Percentiles rank a stretch among this genome's conserved stretches.
phyloP scores from a whole-genome alignment of 2,113 vertebrate genomes.

The Festucalex cinctus region DNA sequence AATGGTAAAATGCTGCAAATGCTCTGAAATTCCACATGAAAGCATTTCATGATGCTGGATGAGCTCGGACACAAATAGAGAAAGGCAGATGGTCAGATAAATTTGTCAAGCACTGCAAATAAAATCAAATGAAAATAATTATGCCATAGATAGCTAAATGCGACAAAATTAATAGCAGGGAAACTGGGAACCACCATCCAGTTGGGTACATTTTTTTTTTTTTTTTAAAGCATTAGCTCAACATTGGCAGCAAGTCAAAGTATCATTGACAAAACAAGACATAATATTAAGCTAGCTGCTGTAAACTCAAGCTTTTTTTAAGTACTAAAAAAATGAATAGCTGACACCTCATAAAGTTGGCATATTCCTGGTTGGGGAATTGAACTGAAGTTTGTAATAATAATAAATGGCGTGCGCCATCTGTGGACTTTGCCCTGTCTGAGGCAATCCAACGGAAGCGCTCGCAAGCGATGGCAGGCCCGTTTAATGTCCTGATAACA shows the following conservation, averaged over 20 bases:
- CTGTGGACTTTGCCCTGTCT: not conserved
- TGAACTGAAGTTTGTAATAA: conserved; percentile 1
- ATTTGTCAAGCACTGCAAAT: not conserved
- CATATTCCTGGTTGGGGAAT: not conserved
- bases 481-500: not conserved
- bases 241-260: not conserved
- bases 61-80: not conserved
- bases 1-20: too few relatives aligned
- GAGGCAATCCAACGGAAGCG: not conserved
- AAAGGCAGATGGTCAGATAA: not conserved
- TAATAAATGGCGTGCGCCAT: not conserved
- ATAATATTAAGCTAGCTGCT: not conserved
- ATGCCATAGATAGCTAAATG: not conserved
- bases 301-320: not conserved
- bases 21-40: not conserved
- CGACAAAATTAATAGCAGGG: not conserved
- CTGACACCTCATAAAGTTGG: not conserved
- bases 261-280: not conserved
- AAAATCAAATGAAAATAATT: not conserved
- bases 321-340: not conserved
- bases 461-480: not conserved
- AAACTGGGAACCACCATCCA: not conserved
- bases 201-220: not conserved
- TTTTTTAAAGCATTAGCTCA: not conserved
- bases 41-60: not conserved